Evolutionary conservation across 2,888 invertebrate genomes (phyloP), one percentile per base, ranked within the genome.

Genomic region (Watsonalla cultraria): DNA sequence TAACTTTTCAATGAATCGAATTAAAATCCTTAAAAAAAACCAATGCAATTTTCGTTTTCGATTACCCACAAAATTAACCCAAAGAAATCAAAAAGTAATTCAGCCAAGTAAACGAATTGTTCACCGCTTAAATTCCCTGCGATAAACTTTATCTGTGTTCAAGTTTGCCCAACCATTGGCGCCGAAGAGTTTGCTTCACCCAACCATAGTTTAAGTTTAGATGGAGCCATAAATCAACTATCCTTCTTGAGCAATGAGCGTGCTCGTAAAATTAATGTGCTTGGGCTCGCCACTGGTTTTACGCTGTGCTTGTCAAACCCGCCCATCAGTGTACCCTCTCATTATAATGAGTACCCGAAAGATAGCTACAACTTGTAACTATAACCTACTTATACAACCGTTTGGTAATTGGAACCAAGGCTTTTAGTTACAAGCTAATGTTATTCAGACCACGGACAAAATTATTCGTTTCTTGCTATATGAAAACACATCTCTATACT

Each of bases 201-300:
- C 37, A 24, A 35, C 46, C 47, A 35, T 50, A 42, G 45, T 53
- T 56, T 39, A 54, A 49, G 53, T 47, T 52, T 45, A 49, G 54
- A 62, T 57, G 59, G 48, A 52, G 51, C 56, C 58, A 61, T 60
- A 63, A 70, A 67, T 65, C 63, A 60, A 68, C 64, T 65, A 60
- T 59, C 61, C 61, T 61, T 60, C 53, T 70, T 60, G 64, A 66
- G 73, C 70, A 73, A 66, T 66, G 64, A 64, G 57, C 54, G 55
- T 57, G 64, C 59, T 71, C 74, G 65, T 78, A 71, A 76, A 75
- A 73, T 74, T 70, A 76, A 76, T 76, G 73, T 66, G 64, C 61
- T 65, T 65, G 64, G 57, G 62, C 56, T 61, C 52, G 59, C 53
- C 59, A 54, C 56, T 58, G 61, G 50, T 57, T 56, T 50, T 59